Evolutionary conservation across 2,113 vertebrate genomes (phyloP).

Genomic region (Progne subis): DNA sequence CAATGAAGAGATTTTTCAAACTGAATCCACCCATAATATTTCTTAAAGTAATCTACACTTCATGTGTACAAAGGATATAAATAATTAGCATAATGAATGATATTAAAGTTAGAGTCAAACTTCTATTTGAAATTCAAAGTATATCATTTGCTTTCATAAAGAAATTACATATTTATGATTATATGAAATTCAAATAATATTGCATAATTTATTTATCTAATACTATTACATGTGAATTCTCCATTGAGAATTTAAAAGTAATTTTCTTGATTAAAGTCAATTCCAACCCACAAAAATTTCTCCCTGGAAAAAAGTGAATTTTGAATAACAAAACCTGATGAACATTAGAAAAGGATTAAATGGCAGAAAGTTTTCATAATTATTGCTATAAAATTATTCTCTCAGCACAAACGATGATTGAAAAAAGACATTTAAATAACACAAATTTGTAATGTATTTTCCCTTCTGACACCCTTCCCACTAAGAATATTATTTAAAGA

Average conservation of each 20-base stretch:
- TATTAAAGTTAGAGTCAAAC: neutral
- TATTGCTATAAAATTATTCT: neutral
- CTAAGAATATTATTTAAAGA: neutral
- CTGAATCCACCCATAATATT: neutral
- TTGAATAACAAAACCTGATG: neutral
- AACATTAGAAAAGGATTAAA: neutral
- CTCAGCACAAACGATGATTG: neutral
- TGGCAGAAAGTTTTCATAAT: neutral
- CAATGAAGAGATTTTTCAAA: neutral
- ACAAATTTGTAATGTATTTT: neutral
- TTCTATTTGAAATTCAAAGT: conserved; percentile 27
- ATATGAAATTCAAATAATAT: conserved; percentile 24
- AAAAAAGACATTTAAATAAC: neutral
- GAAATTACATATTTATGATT: conserved; percentile 11
- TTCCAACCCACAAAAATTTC: neutral
- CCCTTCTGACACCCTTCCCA: neutral
- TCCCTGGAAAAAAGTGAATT: neutral
- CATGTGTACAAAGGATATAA: neutral
- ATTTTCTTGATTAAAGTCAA: conserved; percentile 15
- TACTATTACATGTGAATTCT: neutral
- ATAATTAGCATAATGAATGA: neutral
- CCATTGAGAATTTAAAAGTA: neutral
- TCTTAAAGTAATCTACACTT: neutral
- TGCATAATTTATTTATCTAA: conserved; percentile 13
- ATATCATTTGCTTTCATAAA: neutral